Conservation (phyloP, 1,140 invertebrate genomes). For the Sycophaga agraensis region DNA sequence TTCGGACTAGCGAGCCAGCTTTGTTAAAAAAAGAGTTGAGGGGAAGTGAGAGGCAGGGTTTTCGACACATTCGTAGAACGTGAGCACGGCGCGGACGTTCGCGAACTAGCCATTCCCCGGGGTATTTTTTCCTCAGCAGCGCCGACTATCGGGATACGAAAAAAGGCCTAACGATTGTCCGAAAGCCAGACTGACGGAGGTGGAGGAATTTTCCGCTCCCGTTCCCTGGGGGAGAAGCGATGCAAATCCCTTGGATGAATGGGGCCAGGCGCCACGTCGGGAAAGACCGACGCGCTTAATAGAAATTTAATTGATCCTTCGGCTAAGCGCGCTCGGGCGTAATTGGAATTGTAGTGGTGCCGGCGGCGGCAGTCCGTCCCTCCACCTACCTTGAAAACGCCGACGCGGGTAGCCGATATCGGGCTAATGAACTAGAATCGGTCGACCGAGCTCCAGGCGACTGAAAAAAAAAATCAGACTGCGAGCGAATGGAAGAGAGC, state of each 20-base stretch:
- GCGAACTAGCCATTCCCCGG: too few species aligned
- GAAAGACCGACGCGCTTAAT: slow-evolving; percentile 49
- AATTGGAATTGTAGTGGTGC: slow-evolving; percentile 47
- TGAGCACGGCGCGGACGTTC: too few species aligned
- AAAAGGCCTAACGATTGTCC: neutral
- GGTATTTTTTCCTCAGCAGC: neutral
- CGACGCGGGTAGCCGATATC: neutral
- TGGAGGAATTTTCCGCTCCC: slow-evolving; percentile 39
- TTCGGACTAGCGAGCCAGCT: too few species aligned
- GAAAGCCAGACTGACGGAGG: too few species aligned
- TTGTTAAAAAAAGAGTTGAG: too few species aligned
- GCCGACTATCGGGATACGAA: neutral
- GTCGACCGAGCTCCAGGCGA: neutral
- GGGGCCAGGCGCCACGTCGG: slow-evolving; percentile 30
- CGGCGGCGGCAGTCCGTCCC: neutral
- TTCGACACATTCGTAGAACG: too few species aligned
- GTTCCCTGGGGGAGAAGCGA: slow-evolving; percentile 24
- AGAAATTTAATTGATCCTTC: slow-evolving; percentile 57
- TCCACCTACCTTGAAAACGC: neutral
- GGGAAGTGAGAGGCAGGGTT: too few species aligned
- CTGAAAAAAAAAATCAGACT: neutral
- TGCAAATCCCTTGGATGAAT: slow-evolving; percentile 44
- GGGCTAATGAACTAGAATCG: slow-evolving; percentile 23
- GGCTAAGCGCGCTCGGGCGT: slow-evolving; percentile 49
- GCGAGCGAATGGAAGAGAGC: too few species aligned